Conservation (phyloP, 35 echinoderm and acorn worm genomes). For the Lytechinus pictus region DNA sequence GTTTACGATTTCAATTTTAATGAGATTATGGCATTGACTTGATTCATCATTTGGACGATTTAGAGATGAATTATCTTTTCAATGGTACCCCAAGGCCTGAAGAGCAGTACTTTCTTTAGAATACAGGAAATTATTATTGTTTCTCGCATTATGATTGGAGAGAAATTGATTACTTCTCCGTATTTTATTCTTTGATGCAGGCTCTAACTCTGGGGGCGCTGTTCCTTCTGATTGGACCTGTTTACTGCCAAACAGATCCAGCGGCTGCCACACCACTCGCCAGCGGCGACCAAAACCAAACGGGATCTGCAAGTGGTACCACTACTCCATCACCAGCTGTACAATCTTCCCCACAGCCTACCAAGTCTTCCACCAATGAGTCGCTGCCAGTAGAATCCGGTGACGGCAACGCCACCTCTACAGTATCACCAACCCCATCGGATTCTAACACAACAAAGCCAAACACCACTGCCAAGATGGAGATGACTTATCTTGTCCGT, state of each 20-base stretch:
- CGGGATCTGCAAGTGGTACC: background rate
- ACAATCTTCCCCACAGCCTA: background rate
- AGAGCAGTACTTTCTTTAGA: too few species aligned
- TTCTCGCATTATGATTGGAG: too few species aligned
- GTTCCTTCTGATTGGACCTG: background rate
- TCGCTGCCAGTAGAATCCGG: background rate
- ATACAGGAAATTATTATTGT: too few species aligned
- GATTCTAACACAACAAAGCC: background rate
- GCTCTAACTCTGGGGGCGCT: background rate
- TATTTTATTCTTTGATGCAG: background rate
- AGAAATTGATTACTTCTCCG: background rate
- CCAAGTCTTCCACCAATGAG: slow-evolving; percentile 23
- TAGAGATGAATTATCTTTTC: background rate
- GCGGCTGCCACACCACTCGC: background rate
- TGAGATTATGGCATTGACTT: background rate
- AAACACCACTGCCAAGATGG: slow-evolving; percentile 22
- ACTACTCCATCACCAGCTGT: background rate
- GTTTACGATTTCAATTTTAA: background rate
- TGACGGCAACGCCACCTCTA: background rate
- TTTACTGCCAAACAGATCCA: slow-evolving; percentile 13
- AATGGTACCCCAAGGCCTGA: too few species aligned
- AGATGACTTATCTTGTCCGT: background rate
- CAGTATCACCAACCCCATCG: background rate
- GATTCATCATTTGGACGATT: background rate
- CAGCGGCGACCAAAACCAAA: background rate